Base-by-base conservation (phyloP, 2,797 vertebrate species). In the Apodemus agrarius region DNA sequence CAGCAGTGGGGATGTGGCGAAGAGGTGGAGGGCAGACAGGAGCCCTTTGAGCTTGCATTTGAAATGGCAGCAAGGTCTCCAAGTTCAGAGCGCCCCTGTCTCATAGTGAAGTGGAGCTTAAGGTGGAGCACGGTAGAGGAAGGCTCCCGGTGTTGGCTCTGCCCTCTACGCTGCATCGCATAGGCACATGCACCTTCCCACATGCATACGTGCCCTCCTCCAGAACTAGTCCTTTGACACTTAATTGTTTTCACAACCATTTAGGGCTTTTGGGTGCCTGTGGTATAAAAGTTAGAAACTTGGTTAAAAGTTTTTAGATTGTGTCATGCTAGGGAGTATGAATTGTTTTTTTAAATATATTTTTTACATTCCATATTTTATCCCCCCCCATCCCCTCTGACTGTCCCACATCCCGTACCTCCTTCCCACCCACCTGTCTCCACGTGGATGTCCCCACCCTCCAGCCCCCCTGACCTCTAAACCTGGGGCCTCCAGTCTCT, bases 281-380 rank as follows among this genome's bases (percentile, higher is more conserved):
- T n/a, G 24, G 13, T 84, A 2, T 96, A 79, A 89, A 91, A 90
- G 40, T 89, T 65, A 94, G 17, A 24, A 96, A 54, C 43, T 75
- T 93, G n/a, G 43, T 92, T 96, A 75, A 90, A 79, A 43, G 0
- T 90, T 95, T 96, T 95, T 40, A 94, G 82, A 82, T 94, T 52
- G 79, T 93, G 5, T 46, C 9, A 34, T 94, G 3, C 57, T 94
- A 87, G 86, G 63, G 67, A 69, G 16, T 19, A 43, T 95, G 59
- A 90, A 61, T 80, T 90, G 11, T 69, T 93, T 92, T 95, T 52
- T 52, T 52, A 13, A 52, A 52, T 13, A 52, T 13, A 52, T 52
- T 52, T 52, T 52, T 52, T 52, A 52, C 52, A 52, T 13, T 52
- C 11, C 52, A 52, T 52, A 52, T 52, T 52, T 52, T 52, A 13